Evolutionary conservation across 2,797 vertebrate genomes (phyloP).

Genomic region (Tarsius wallacei): DNA sequence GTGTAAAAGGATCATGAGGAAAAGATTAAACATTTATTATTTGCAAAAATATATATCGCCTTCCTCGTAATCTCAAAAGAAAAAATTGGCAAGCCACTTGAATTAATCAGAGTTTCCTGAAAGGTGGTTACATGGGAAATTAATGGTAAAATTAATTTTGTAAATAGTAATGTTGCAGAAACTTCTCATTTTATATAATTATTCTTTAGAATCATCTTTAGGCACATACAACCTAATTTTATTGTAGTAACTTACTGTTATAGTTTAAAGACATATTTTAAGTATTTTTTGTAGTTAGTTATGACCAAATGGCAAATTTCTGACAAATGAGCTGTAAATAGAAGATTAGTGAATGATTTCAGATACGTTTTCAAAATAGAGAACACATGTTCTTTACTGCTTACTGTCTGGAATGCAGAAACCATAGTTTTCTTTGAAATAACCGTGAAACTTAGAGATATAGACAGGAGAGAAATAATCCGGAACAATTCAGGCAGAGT

Average conservation of each 20-base stretch:
- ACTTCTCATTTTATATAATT: not conserved
- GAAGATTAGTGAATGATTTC: slow-evolving; percentile 24
- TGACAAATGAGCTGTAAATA: slow-evolving; percentile 34
- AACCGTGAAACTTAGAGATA: not conserved
- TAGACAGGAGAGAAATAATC: not conserved
- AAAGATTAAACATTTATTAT: not conserved
- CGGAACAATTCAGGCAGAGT: not conserved
- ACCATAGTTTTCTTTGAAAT: slow-evolving; percentile 3
- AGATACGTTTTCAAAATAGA: not conserved
- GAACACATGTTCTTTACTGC: not conserved
- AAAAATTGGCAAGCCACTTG: not conserved
- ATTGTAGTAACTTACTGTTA: not conserved
- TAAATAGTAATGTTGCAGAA: not conserved
- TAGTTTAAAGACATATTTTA: not conserved
- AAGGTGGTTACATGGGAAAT: not conserved
- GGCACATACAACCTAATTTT: not conserved
- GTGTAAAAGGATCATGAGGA: not conserved
- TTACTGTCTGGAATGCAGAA: not conserved
- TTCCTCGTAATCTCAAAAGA: not conserved
- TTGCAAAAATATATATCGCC: not conserved
- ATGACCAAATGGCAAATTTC: slow-evolving; percentile 12
- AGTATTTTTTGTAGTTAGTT: not conserved
- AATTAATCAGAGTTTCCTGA: not conserved
- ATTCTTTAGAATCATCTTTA: not conserved
- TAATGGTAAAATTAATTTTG: not conserved